Evolutionary conservation across 2,888 invertebrate genomes (phyloP), one percentile per base, ranked within the genome.

Genomic region (Apodemia duryi): DNA sequence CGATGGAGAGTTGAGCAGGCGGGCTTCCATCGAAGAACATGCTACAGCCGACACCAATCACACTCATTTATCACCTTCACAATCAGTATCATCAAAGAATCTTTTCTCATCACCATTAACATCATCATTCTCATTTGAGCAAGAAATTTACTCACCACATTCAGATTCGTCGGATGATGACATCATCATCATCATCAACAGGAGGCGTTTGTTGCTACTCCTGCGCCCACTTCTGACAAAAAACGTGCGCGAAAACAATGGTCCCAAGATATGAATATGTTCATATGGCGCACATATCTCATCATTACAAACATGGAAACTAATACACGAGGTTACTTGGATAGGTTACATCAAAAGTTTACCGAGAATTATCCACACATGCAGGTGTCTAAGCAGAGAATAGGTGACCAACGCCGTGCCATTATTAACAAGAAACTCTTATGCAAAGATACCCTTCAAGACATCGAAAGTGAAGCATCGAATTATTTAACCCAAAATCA

Each of bases 371-470:
- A 68, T 13, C 71, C 71, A 6, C 64, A 67, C 2, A 67, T 72
- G 57, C 46, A 69, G 54, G 70, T 68, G 1, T 65, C 72, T 1
- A 70, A 67, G 61, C 72, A 73, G 52, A 66, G 72, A 62, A 29
- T 73, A 54, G 67, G 71, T 7, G 73, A 73, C 28, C 71, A 73
- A 67, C 66, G 68, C 60, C 61, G 71, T 61, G 68, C 68, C 28
- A 72, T 73, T 51, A 35, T 69, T 13, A 70, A 66, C n/a, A 72
- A 70, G 61, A 68, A 67, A 64, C 35, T 67, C 29, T 51, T 32
- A 43, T 13, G 11, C 3, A 2, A 43, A 43, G 3, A 11, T 43
- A 43, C 6, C 3, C 43, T 43, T 43, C 43, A 43, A 43, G 4
- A 43, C 13, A 43, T 11, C 2, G 2, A 43, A 43, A 43, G 4